Conservation (phyloP, 2,888 invertebrate genomes). For the Rambutsinella grinnellia region DNA sequence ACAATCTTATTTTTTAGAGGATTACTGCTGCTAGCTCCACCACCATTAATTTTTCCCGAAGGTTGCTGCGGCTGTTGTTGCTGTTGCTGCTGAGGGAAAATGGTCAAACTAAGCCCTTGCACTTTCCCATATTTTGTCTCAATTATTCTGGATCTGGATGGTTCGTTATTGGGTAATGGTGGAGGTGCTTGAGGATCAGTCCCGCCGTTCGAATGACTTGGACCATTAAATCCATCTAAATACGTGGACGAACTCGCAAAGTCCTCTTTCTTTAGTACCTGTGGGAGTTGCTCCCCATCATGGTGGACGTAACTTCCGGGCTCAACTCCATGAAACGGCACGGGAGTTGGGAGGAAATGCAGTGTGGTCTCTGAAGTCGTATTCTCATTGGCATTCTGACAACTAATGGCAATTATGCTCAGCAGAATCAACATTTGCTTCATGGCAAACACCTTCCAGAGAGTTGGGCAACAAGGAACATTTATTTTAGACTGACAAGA, state of each 20-base stretch:
- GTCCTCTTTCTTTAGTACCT: conserved; percentile 42
- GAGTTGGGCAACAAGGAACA: conserved; percentile 50
- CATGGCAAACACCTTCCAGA: conserved; percentile 59
- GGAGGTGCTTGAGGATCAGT: conserved; percentile 40
- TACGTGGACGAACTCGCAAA: conserved; percentile 49
- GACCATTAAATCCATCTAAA: conserved; percentile 44
- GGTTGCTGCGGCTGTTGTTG: background rate
- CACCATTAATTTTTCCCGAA: conserved; percentile 16
- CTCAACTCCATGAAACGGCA: conserved; percentile 46
- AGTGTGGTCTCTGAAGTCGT: conserved; percentile 56
- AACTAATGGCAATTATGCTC: conserved; percentile 64
- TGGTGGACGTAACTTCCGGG: conserved; percentile 54
- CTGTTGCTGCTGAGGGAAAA: conserved; percentile 51
- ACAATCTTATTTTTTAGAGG: conserved; percentile 65
- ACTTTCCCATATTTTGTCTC: conserved; percentile 79
- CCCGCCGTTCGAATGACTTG: conserved; percentile 29
- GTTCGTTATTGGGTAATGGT: conserved; percentile 28
- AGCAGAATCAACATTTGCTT: conserved; percentile 64
- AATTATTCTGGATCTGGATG: conserved; percentile 84
- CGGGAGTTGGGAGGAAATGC: conserved; percentile 60
- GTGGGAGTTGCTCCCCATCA: conserved; percentile 48
- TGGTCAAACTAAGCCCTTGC: conserved; percentile 61
- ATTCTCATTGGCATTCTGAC: conserved; percentile 63
- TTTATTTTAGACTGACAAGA: conserved; percentile 53
- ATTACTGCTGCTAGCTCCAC: conserved; percentile 42